Conservation (phyloP, 2,888 invertebrate genomes). For the Timandra comae region DNA sequence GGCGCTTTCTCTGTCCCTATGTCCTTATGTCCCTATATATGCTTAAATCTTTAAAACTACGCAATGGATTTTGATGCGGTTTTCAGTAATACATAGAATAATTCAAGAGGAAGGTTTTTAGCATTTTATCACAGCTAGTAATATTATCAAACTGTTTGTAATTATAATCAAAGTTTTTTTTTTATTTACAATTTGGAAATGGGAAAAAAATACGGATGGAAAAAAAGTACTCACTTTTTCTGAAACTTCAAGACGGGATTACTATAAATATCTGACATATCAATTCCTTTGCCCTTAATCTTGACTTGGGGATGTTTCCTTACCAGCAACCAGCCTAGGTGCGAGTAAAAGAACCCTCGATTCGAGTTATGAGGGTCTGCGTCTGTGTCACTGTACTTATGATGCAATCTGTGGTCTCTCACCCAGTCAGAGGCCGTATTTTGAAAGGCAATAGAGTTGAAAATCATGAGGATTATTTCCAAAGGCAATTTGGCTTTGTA, state of each 20-base stretch:
- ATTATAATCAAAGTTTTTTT: no score
- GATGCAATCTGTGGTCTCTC: constrained; percentile 34
- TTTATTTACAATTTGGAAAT: no score
- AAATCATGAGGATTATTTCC: constrained; percentile 31
- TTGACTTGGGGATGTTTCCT: constrained; percentile 85
- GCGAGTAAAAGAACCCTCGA: constrained; percentile 88
- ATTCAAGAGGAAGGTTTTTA: no score
- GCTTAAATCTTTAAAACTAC: no score
- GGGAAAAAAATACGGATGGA: not conserved
- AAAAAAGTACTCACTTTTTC: constrained; percentile 64
- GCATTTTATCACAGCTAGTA: no score
- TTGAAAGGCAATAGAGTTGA: constrained; percentile 31
- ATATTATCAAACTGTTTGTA: no score
- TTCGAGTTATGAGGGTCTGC: constrained; percentile 86
- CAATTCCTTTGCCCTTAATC: constrained; percentile 80
- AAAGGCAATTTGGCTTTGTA: constrained; percentile 34
- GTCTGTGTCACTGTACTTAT: constrained; percentile 81
- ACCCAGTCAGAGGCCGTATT: constrained; percentile 27
- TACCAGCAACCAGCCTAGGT: constrained; percentile 87
- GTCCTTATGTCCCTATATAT: no score
- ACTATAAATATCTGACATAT: constrained; percentile 80
- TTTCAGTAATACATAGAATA: no score
- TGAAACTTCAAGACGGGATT: constrained; percentile 84
- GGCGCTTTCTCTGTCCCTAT: not conserved
- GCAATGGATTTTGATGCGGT: no score